phyloP scores from a whole-genome alignment of 2,113 vertebrate genomes.

The Saimiri boliviensis region DNA sequence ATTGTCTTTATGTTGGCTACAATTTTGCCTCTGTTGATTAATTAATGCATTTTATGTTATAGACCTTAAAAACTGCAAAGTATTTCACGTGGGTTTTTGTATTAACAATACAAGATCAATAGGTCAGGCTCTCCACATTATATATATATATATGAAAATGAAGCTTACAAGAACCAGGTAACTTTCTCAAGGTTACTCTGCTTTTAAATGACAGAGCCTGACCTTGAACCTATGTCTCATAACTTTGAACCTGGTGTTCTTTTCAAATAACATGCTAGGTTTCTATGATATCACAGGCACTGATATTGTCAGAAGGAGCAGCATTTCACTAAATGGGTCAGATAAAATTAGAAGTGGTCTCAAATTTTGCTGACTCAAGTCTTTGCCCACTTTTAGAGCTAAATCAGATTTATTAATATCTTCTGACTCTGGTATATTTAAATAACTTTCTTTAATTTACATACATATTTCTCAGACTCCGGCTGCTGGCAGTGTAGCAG shows the following conservation, averaged over 20 bases:
- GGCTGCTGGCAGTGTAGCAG: background rate
- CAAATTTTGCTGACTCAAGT: conserved; percentile 66
- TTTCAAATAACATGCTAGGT: background rate
- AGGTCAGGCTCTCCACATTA: background rate
- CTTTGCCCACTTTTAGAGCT: conserved; percentile 69
- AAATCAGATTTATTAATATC: conserved; percentile 67
- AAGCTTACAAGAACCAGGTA: background rate
- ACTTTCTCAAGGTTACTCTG: background rate
- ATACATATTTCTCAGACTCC: conserved; percentile 36
- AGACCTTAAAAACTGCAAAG: background rate
- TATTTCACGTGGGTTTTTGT: background rate
- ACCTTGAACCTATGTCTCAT: conserved; percentile 27
- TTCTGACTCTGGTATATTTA: conserved; percentile 32
- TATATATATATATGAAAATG: background rate
- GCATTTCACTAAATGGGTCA: conserved; percentile 56
- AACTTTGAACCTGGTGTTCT: conserved; percentile 30
- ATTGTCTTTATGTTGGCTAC: background rate
- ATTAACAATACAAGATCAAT: background rate
- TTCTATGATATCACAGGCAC: background rate
- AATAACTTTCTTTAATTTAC: conserved; percentile 60
- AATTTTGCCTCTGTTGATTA: background rate
- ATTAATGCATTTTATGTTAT: background rate
- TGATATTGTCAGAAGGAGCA: background rate
- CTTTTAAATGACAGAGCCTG: background rate
- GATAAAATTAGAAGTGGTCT: conserved; percentile 76